These are phyloP conservation scores for Homarus gammarus DNA, from an alignment of 2,888 invertebrate species.

Conservation along the genomic window DNA sequence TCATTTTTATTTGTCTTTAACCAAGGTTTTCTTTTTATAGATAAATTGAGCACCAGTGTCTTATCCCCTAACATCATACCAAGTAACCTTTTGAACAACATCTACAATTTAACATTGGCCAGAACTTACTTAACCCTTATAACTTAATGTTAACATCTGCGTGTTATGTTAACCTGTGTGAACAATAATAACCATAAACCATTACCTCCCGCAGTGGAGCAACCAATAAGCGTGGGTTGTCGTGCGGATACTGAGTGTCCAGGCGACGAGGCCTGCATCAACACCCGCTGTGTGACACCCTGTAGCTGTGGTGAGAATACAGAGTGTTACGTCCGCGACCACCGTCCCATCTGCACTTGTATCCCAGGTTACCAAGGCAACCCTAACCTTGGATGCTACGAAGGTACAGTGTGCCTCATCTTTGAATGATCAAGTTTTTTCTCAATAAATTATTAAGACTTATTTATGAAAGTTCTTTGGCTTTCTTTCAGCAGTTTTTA, in stretches of 20 bases:
- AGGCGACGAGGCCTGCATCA: slow-evolving; percentile 87
- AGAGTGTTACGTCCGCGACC: slow-evolving; percentile 77
- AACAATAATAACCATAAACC: slow-evolving; percentile 13
- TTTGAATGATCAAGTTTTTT: no score
- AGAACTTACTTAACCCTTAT: slow-evolving; percentile 35
- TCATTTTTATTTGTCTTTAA: slow-evolving; percentile 23
- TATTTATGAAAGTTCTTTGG: no score
- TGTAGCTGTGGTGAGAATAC: slow-evolving; percentile 90
- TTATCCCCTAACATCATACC: neutral
- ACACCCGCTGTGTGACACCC: slow-evolving; percentile 89
- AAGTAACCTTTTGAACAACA: slow-evolving; percentile 27
- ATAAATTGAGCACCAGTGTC: no score
- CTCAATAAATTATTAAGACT: no score
- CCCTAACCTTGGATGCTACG: slow-evolving; percentile 73
- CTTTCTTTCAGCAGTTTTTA: no score
- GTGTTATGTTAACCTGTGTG: neutral
- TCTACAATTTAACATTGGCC: slow-evolving; percentile 67
- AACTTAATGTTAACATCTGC: slow-evolving; percentile 53
- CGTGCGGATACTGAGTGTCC: slow-evolving; percentile 87
- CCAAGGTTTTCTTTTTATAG: no score
- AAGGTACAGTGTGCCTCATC: slow-evolving; percentile 63
- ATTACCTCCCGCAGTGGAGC: slow-evolving; percentile 80
- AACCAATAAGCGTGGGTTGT: slow-evolving; percentile 85
- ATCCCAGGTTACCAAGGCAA: slow-evolving; percentile 76
- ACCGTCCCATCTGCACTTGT: slow-evolving; percentile 77